phyloP scores from a whole-genome alignment of 1,140 invertebrate genomes.

The Pseudachorutes palmiensis region DNA sequence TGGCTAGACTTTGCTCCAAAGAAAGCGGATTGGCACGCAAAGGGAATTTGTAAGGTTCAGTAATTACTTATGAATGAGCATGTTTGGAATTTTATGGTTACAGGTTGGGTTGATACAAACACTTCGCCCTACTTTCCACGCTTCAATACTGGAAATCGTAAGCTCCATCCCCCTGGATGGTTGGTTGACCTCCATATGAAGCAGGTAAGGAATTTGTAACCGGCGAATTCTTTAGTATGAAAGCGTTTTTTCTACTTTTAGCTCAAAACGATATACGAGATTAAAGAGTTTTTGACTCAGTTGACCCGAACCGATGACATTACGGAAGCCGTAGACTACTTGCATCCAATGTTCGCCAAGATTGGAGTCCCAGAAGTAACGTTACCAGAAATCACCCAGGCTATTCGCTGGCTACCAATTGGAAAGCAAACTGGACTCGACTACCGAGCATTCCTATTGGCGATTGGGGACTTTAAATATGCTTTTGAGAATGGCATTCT shows the following conservation, averaged over 20 bases:
- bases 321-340: background rate
- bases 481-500: background rate
- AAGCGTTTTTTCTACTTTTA: background rate
- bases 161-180: constrained; percentile 1
- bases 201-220: too few relatives aligned
- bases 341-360: background rate
- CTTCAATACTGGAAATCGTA: constrained; percentile 2
- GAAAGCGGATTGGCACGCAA: background rate
- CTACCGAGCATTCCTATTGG: constrained; percentile 4
- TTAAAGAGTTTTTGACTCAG: background rate
- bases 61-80: background rate
- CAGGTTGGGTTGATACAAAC: background rate
- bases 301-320: background rate
- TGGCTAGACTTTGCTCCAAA: background rate
- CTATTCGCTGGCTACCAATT: background rate
- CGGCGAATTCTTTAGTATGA: background rate
- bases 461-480: background rate
- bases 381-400: background rate
- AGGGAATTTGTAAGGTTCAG: background rate
- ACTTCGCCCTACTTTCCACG: background rate
- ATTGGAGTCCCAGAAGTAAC: background rate
- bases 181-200: background rate
- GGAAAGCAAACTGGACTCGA: background rate
- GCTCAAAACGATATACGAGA: background rate
- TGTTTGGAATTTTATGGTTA: background rate